Base-by-base conservation (phyloP, 2,113 vertebrate species). In the Urocolius indicus region DNA sequence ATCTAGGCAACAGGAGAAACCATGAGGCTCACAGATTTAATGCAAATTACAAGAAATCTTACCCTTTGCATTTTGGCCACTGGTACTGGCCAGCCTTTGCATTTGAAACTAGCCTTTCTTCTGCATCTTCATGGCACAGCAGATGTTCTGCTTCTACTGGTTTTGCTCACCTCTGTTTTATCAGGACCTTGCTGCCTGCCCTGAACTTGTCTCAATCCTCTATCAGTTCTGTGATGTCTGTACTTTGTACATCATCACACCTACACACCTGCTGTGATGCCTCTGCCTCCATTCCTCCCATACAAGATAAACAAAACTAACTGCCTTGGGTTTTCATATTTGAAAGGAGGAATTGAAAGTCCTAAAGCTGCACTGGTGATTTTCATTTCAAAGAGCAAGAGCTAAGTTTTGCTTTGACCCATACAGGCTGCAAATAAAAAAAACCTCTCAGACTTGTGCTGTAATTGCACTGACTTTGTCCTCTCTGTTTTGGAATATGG, bases 401-500 rank as follows among this genome's bases (percentile, higher is more conserved):
- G 61, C 26, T 45, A 80, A 71, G 83, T 75, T 94, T 91, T 88
- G 16, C 59, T 78, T 93, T 92, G 86, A 77, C 46, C 88, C n/a
- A 41, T 73, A 55, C n/a, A 84, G 76, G 34, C 36, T 92, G 59
- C 61, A 92, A 95, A 93, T 65, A 84, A 86, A 88, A 86, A 88
- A 92, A 86, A 34, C 79, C 73, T 89, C 61, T 58, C 76, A 80
- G 68, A 84, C 45, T 80, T 88, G 26, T 81, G 38, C 88, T 90
- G 46, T 88, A 93, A 94, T 68, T 84, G 68, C 29, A 92, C 65
- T 71, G 78, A 63, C 69, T 90, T 93, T 93, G 83, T 92, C 73
- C 62, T 92, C 90, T 92, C 30, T 88, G 4, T 89, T 96, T 94
- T 93, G 90, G 83, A 95, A 78, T 92, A 79, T 65, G 62, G 83